Percentiles rank a stretch among this genome's conserved stretches.
Evolutionary conservation across 2,113 vertebrate species (phyloP).

Genomic region (Thryonomys swinderianus): DNA sequence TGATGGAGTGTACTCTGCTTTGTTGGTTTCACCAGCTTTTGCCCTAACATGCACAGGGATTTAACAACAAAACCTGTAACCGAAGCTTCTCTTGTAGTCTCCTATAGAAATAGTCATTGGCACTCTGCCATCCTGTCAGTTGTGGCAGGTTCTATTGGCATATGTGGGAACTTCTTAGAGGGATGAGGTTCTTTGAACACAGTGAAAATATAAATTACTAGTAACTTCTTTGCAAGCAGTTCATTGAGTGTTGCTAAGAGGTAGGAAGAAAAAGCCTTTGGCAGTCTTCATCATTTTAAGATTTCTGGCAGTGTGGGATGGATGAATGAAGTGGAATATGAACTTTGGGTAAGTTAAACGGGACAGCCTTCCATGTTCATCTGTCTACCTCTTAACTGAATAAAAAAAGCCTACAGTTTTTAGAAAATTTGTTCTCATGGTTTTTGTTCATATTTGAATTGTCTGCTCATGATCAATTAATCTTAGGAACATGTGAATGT

Average conservation of each 20-base stretch:
- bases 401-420: constrained; percentile 81
- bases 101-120: constrained; percentile 43
- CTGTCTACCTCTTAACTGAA: constrained; percentile 83
- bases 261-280: constrained; percentile 41
- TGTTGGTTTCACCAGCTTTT: constrained; percentile 82
- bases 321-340: constrained; percentile 75
- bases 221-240: constrained; percentile 75
- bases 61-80: constrained; percentile 45
- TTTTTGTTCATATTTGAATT: constrained; percentile 49
- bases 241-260: constrained; percentile 67
- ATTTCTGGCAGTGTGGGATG: constrained; percentile 69
- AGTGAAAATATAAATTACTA: constrained; percentile 54
- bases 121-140: constrained; percentile 37
- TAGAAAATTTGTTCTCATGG: constrained; percentile 64
- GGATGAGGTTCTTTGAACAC: constrained; percentile 38
- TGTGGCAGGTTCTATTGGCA: constrained; percentile 2
- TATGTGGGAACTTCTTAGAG: constrained; percentile 45
- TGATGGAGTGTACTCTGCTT: constrained; percentile 56
- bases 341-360: constrained; percentile 62
- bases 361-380: constrained; percentile 82
- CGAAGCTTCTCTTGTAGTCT: constrained; percentile 63
- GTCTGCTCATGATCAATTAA: not conserved
- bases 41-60: constrained; percentile 63
- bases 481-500: not conserved
- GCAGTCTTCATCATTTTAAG: constrained; percentile 39